These are phyloP conservation scores for Rhamphomyia laevipes DNA, from an alignment of 2,888 invertebrate species.

Conservation along the genomic window DNA sequence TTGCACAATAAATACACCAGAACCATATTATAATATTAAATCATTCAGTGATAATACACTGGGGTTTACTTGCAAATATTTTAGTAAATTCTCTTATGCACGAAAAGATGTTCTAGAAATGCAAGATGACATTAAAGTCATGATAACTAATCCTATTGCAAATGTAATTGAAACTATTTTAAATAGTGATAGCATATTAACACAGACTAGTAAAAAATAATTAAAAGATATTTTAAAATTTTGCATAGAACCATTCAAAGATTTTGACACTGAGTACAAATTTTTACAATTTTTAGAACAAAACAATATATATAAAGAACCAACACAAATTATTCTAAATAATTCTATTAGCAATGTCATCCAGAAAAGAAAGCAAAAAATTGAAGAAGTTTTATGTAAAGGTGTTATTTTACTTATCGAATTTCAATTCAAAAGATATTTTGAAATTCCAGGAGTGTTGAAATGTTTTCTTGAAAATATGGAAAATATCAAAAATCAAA, in stretches of 20 bases:
- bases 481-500: not conserved
- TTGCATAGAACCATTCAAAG: not conserved
- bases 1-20: not conserved
- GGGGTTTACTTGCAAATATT: not conserved
- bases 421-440: not conserved
- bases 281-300: not conserved
- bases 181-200: not conserved
- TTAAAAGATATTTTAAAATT: not conserved
- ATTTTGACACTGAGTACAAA: not conserved
- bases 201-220: not conserved
- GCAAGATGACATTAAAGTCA: not conserved
- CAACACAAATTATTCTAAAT: not conserved
- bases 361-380: not conserved
- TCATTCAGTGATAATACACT: not conserved
- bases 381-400: not conserved
- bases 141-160: not conserved
- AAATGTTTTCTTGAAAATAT: not conserved
- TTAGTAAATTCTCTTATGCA: not conserved
- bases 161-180: not conserved
- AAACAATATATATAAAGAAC: not conserved
- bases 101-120: not conserved
- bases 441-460: not conserved
- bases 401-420: not conserved
- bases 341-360: not conserved
- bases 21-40: not conserved